Percentiles rank a stretch among this genome's conserved stretches.
Evolutionary conservation across 2,888 invertebrate genomes (phyloP).

Genomic region (Orchesellides sinensis): DNA sequence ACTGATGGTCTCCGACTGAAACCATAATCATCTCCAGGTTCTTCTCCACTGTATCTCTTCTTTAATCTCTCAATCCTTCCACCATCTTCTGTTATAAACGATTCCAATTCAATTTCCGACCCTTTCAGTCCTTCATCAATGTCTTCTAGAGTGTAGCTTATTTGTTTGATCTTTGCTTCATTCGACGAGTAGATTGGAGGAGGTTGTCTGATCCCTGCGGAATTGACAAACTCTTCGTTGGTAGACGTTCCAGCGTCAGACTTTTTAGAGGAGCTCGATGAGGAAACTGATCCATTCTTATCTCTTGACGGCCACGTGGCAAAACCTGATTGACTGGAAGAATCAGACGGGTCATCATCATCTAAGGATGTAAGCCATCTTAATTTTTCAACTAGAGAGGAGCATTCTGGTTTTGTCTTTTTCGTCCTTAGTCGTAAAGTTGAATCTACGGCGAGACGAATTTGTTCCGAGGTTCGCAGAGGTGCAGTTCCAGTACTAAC

Average conservation of each 20-base stretch:
- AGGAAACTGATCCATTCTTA: slow-evolving; percentile 71
- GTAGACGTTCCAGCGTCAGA: slow-evolving; percentile 74
- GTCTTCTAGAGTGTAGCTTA: slow-evolving; percentile 83
- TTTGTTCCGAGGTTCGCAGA: slow-evolving; percentile 74
- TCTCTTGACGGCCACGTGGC: slow-evolving; percentile 74
- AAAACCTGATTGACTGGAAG: slow-evolving; percentile 71
- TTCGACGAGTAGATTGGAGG: slow-evolving; percentile 68
- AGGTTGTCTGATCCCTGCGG: slow-evolving; percentile 68
- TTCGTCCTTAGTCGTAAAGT: slow-evolving; percentile 78
- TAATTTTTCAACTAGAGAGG: slow-evolving; percentile 89
- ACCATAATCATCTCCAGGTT: slow-evolving; percentile 92
- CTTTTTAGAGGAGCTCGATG: slow-evolving; percentile 67
- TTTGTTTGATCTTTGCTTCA: slow-evolving; percentile 74
- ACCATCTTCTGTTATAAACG: slow-evolving; percentile 91
- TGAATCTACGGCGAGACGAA: slow-evolving; percentile 82
- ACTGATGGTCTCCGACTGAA: slow-evolving; percentile 93
- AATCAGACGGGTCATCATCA: slow-evolving; percentile 81
- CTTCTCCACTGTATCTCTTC: slow-evolving; percentile 83
- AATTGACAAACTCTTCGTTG: slow-evolving; percentile 72
- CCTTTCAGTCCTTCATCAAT: slow-evolving; percentile 80
- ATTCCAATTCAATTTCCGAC: slow-evolving; percentile 83
- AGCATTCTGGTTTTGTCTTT: slow-evolving; percentile 79
- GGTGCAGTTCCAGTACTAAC: slow-evolving; percentile 74
- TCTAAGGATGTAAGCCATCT: slow-evolving; percentile 91
- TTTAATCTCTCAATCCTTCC: slow-evolving; percentile 89